phyloP scores from a whole-genome alignment of 1,140 invertebrate genomes.

The Trypoxylus dichotomus region DNA sequence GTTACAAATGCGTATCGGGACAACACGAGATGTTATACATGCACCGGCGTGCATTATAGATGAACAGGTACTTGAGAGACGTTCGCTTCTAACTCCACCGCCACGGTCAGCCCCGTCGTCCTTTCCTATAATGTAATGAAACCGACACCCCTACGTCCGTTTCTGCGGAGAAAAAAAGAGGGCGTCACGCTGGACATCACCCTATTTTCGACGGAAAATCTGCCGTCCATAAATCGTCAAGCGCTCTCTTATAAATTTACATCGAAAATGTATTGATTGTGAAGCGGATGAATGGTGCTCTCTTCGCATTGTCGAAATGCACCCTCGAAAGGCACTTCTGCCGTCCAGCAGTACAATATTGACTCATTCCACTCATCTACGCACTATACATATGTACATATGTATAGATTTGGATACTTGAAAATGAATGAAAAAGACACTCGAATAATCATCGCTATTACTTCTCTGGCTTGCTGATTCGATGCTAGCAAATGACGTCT shows the following conservation, averaged over 20 bases:
- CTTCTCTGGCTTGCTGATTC: too few relatives aligned
- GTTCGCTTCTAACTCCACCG: slow-evolving; percentile 36
- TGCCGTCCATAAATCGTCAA: slow-evolving; percentile 32
- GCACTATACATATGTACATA: too few relatives aligned
- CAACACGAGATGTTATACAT: slow-evolving; percentile 41
- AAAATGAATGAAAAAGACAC: too few relatives aligned
- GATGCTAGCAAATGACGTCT: too few relatives aligned
- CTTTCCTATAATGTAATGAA: slow-evolving; percentile 27
- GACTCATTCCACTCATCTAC: too few relatives aligned
- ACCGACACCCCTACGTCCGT: background rate
- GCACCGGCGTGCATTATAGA: slow-evolving; percentile 50
- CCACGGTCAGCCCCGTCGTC: background rate
- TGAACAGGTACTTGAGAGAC: slow-evolving; percentile 50
- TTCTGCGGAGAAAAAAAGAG: background rate
- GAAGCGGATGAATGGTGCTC: background rate
- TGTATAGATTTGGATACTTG: too few relatives aligned
- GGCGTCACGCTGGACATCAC: slow-evolving; percentile 1
- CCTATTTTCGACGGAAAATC: slow-evolving; percentile 18
- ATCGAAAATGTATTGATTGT: slow-evolving; percentile 3
- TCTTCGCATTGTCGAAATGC: background rate
- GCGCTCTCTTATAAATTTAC: slow-evolving; percentile 1
- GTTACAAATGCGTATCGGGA: slow-evolving; percentile 38
- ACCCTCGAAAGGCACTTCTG: too few relatives aligned
- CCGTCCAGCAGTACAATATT: too few relatives aligned
- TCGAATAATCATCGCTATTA: too few relatives aligned